Evolutionary conservation across 2,797 vertebrate species (phyloP).

Genomic region (Acanthurus lineatus): DNA sequence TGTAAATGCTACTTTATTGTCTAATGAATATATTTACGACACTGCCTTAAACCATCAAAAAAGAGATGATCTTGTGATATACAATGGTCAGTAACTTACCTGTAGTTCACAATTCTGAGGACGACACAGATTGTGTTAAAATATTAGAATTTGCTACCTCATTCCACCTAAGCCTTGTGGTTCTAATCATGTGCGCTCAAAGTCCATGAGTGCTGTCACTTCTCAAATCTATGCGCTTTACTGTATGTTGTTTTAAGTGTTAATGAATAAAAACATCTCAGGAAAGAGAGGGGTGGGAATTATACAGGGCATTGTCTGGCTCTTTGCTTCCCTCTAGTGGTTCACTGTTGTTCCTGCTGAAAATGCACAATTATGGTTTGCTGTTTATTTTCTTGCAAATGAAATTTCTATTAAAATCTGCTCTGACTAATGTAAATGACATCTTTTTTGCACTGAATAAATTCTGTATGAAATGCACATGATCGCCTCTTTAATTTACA

Average conservation of each 20-base stretch:
- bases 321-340: slow-evolving; percentile 54
- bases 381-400: slow-evolving; percentile 6
- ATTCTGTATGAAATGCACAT: neutral
- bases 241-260: slow-evolving; percentile 55
- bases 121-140: neutral
- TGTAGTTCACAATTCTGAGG: slow-evolving; percentile 6
- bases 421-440: neutral
- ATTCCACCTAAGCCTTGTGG: slow-evolving; percentile 2
- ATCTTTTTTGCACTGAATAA: slow-evolving; percentile 15
- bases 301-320: neutral
- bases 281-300: slow-evolving; percentile 10
- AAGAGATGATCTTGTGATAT: neutral
- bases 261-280: slow-evolving; percentile 64
- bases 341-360: neutral
- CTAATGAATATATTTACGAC: neutral
- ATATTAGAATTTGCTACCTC: slow-evolving; percentile 43
- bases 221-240: slow-evolving; percentile 16
- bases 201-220: slow-evolving; percentile 36
- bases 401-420: neutral
- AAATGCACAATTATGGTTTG: slow-evolving; percentile 1
- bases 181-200: slow-evolving; percentile 42
- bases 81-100: neutral
- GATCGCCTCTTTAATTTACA: neutral
- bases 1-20: slow-evolving; percentile 7
- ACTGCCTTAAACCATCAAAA: neutral